phyloP scores from a whole-genome alignment of 2,888 invertebrate species.

The Drosophila nigricruria region DNA sequence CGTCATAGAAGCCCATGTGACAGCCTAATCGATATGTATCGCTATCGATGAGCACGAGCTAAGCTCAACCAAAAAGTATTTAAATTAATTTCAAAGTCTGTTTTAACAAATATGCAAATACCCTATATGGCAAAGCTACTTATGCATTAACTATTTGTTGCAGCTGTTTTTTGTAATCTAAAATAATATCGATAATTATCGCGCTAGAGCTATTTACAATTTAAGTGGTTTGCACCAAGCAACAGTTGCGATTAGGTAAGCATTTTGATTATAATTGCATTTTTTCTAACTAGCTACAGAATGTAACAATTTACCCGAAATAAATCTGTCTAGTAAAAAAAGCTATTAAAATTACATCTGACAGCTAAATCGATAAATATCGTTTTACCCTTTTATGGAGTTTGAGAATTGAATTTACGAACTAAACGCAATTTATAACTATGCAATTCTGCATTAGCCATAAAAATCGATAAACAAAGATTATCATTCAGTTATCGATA shows the following conservation, averaged over 20 bases:
- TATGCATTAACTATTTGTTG: background rate
- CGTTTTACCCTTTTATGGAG: background rate
- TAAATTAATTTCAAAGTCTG: background rate
- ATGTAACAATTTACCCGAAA: no score
- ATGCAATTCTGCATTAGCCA: background rate
- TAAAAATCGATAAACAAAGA: background rate
- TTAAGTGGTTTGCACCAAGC: background rate
- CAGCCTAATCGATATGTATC: conserved; percentile 32
- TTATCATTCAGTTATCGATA: background rate
- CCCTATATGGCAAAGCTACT: background rate
- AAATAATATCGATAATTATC: conserved; percentile 1
- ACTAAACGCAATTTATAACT: background rate
- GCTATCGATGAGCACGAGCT: conserved; percentile 23
- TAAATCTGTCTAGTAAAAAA: no score
- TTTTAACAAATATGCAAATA: background rate
- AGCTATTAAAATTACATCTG: background rate
- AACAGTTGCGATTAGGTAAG: background rate
- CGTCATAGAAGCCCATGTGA: conserved; percentile 32
- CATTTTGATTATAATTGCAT: background rate
- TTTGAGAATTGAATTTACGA: no score
- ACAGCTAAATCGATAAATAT: background rate
- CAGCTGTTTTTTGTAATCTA: background rate
- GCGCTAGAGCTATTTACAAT: background rate
- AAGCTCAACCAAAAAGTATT: background rate
- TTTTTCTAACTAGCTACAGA: no score